Evolutionary conservation across 1,140 invertebrate genomes (phyloP), one percentile per base, ranked within the genome.

Genomic region (Asbolus verrucosus): DNA sequence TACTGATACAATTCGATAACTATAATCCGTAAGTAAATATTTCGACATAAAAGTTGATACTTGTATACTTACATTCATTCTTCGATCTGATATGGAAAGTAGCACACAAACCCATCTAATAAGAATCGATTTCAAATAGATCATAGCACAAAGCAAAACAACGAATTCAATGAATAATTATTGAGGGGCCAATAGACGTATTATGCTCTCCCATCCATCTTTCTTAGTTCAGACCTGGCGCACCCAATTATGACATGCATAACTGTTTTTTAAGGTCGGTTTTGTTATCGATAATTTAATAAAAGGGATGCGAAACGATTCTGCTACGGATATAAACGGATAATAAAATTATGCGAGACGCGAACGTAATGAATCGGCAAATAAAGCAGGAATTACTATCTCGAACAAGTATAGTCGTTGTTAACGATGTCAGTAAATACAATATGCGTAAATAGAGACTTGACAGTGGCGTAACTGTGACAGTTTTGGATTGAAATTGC

Each of bases 1-100:
- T 50, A 50, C 43, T 50, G 43, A 50, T 50, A 50, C 13, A 50
- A 46, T 50, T 50, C 43, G 43, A 50, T 50, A 50, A 50, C n/a
- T 21, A 19, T 50, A 50, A 50, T 50, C 43, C 43, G 18, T 14
- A 13, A 50, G 43, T 21, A 50, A 50, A 50, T 50, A 50, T 50
- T 50, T 50, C 43, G 43, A 50, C 43, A 50, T 46, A 21, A 46
- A 21, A 21, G 19, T 9, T n/a, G 43, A 14, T 19, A 19, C 18
- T 6, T 19, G 2, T 46, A 11, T 36, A n/a, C 33, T 27, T 27
- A 27, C 8, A 27, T 41, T 8, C 41, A 46, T 5, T 19, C 11
- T 46, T 18, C 41, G 19, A 19, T 18, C 16, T 46, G 15, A 19
- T 46, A 46, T 1, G 41, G 19, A 46, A 19, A 19, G 33, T 36